Evolutionary conservation across 1,140 invertebrate genomes (phyloP).

Genomic region (Macrobrachium rosenbergii): DNA sequence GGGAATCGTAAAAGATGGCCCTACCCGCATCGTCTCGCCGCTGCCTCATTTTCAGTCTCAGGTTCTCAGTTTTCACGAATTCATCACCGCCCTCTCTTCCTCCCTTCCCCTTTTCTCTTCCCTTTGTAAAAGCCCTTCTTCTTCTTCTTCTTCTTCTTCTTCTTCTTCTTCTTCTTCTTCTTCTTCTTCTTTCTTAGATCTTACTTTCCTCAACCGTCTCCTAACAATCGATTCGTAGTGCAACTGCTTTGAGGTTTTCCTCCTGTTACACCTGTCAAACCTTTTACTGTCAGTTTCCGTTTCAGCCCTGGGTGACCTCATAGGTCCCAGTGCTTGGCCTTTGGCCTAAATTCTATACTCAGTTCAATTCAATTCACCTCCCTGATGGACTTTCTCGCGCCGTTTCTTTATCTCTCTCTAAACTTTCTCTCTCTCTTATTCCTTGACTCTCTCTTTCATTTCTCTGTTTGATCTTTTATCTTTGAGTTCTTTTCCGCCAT

Average conservation of each 20-base stretch:
- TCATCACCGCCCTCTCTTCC: not conserved
- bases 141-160: not conserved
- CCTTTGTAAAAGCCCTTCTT: not conserved
- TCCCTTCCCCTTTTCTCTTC: not conserved
- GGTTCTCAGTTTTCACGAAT: not conserved
- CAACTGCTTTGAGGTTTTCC: no score
- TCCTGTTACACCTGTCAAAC: no score
- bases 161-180: not conserved
- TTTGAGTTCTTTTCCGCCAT: no score
- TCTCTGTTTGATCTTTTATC: no score
- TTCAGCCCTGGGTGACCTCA: no score
- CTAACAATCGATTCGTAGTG: no score
- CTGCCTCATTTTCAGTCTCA: not conserved
- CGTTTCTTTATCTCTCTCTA: not conserved
- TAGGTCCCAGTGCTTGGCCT: no score
- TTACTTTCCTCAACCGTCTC: no score
- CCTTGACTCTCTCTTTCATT: not conserved
- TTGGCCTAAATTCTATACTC: no score
- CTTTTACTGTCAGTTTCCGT: no score
- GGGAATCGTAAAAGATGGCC: not conserved
- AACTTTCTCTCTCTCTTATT: no score
- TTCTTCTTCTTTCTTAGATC: not conserved
- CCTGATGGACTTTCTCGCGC: not conserved
- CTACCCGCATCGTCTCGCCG: not conserved
- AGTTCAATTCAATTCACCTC: no score